Evolutionary conservation across 35 echinoderm and acorn worm species (phyloP), one percentile per base, ranked within the genome.

Genomic region (Lytechinus pictus): DNA sequence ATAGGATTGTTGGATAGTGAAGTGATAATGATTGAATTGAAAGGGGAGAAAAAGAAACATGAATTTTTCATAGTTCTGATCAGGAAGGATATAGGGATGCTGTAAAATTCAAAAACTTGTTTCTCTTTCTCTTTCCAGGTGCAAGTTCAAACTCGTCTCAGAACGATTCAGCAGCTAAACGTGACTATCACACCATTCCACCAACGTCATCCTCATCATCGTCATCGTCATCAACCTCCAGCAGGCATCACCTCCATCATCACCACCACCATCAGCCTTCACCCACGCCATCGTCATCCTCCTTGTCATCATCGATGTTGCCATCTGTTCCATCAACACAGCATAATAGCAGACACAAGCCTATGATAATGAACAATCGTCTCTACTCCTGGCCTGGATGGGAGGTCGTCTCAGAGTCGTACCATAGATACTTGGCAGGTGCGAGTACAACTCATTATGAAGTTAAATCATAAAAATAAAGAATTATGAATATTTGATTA

Each of bases 361-460:
- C 55, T 8, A 3, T 79, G 14, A 79, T 79, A 14, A 79, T 79
- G 66, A 24, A 55, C 7, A 57, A 54, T 24, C 28, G 92, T 27
- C n/a, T 54, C 27, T 93, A 93, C 10, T 91, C 94, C 95, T 97
- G 97, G 97, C 97, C 96, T 94, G 97, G 97, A 24, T 95, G 97
- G 57, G 97, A 98, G 58, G 95, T 92, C 24, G 95, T 97, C 51
- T 95, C 96, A 93, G 97, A 98, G 27, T 93, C 97, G 24, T 98
- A 97, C 92, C 96, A 97, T 92, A 98, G 97, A 96, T 94, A 98
- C 92, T 86, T 94, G 89, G 54, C 86, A 95, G 97, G 97, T 98
- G 95, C 61, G 96, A 28, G 57, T 58, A 4, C 56, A 58, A 10
- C 6, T 13, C 13, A 58, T 11, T 13, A 58, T 58, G 8, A 57